Conservation (phyloP, 2,113 vertebrate genomes). For the Hystrix brachyura region DNA sequence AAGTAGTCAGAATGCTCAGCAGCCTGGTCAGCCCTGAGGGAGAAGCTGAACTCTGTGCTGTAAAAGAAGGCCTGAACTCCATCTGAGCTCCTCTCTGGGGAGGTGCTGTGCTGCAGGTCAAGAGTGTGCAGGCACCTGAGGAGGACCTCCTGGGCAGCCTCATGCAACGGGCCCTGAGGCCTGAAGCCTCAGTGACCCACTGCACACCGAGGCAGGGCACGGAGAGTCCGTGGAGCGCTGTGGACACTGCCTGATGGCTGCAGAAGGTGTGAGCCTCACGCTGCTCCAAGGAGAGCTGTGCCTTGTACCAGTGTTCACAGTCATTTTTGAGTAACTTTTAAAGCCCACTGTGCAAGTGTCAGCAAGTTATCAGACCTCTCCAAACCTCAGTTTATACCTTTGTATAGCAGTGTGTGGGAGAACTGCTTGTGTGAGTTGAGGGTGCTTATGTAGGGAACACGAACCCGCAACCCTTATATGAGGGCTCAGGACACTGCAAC, state of each 20-base stretch:
- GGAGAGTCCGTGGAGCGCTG: accelerated
- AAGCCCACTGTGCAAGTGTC: background rate
- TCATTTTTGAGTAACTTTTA: background rate
- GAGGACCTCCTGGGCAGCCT: accelerated
- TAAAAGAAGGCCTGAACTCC: background rate
- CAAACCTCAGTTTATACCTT: background rate
- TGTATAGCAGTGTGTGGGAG: background rate
- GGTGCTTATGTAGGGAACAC: background rate
- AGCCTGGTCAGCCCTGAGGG: background rate
- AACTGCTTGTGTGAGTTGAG: too few species aligned
- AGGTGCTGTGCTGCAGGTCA: background rate
- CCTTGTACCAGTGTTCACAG: accelerated
- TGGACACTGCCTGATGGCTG: accelerated
- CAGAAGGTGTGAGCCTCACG: background rate
- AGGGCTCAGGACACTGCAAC: too few species aligned
- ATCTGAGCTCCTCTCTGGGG: background rate
- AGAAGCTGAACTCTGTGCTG: accelerated
- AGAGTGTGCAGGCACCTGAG: accelerated
- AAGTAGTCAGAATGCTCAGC: background rate
- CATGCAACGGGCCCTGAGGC: accelerated
- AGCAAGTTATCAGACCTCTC: background rate
- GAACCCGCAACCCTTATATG: background rate
- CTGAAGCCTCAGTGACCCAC: background rate
- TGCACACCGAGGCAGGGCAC: background rate
- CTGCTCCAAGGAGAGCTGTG: background rate